Evolutionary conservation across 1,140 invertebrate species (phyloP), one percentile per base, ranked within the genome.

Genomic region (Druon quercuslanigerum): DNA sequence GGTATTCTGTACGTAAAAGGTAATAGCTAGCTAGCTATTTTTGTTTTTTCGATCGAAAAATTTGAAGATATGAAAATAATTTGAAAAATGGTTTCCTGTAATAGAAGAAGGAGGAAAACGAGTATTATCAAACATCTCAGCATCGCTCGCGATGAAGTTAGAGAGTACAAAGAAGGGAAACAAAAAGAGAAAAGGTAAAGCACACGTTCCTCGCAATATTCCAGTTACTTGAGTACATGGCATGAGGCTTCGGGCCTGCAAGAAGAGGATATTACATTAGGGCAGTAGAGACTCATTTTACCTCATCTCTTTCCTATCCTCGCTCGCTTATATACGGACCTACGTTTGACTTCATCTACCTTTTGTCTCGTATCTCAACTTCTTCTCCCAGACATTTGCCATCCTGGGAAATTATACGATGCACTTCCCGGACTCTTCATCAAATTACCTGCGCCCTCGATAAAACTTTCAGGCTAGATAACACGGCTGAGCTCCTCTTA

Each of bases 181-280:
- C 16, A 60, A 60, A 60, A 60, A 60, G 11, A 46, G 54, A 56
- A 66, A 66, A 40, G n/a, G 12, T 33, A 25, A 16, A 66, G 25
- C 60, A 66, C 60, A 66, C 25, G 40, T 66, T 66, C 25, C 33
- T 40, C 33, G 25, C 60, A 66, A 66, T 66, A 66, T 66, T 66
- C 60, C 60, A 66, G 33, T 66, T 66, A 40, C 25, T 66, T 33
- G 2, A 33, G 0, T 16, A 33, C 13, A 56, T 7, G 7, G 40
- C 9, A 46, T 76, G 76, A 82, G 81, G 77, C 75, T 85, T 76
- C 76, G 82, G 85, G 84, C 83, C 83, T 73, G 71, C 75, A 84
- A 83, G 84, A 84, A 86, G 84, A 81, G 71, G 71, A 77, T 77
- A 77, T 74, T 80, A 52, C 54, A 73, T 54, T 73, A 73, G 16